Conservation (phyloP, 2,113 vertebrate species). For the Thermophis baileyi region DNA sequence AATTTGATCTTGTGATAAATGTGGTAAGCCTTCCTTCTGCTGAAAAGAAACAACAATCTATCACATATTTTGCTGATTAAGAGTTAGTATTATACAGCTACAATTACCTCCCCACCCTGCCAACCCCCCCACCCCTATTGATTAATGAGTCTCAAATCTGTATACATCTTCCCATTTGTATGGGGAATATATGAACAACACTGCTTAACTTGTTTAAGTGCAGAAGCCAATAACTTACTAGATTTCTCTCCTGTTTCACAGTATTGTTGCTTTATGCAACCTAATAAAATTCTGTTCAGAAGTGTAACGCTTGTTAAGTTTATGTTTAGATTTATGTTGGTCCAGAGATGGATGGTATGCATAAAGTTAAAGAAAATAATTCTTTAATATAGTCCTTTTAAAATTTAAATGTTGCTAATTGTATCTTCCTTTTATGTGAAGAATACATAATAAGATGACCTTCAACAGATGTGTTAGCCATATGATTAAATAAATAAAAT, state of each 20-base stretch:
- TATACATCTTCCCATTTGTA: not conserved
- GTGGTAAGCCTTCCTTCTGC: not conserved
- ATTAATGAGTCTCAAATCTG: not conserved
- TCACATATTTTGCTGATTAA: not conserved
- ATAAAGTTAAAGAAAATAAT: not conserved
- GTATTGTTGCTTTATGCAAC: not conserved
- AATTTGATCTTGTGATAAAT: not conserved
- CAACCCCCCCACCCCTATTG: not conserved
- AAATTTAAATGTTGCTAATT: not conserved
- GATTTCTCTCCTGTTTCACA: not conserved
- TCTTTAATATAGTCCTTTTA: not conserved
- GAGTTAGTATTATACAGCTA: not conserved
- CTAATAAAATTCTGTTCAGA: not conserved
- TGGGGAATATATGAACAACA: not conserved
- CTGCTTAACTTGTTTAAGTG: not conserved
- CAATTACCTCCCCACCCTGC: not conserved
- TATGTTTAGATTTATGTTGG: not conserved
- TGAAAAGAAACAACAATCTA: not conserved
- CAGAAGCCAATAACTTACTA: not conserved
- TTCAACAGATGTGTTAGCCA: not conserved
- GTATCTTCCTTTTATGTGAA: not conserved
- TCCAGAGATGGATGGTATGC: not conserved
- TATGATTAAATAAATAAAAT: not conserved
- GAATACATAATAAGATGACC: not conserved
- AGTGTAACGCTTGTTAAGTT: not conserved